Percentiles rank a stretch among this genome's conserved stretches.
These are phyloP conservation scores for Lasioglossum villosulum DNA, from an alignment of 2,888 invertebrate genomes.

Conservation along the genomic window DNA sequence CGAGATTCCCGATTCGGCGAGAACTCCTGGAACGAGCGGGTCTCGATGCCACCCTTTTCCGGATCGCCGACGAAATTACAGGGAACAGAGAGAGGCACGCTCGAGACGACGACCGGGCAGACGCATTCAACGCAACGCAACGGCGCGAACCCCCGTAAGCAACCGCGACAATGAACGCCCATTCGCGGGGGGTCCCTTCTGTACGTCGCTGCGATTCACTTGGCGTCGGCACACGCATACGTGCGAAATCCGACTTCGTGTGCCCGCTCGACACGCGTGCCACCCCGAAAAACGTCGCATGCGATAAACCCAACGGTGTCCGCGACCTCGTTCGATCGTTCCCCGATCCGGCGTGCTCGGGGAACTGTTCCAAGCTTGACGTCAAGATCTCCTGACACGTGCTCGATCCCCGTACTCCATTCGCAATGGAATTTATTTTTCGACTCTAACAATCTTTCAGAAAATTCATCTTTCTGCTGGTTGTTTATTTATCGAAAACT, in stretches of 20 bases:
- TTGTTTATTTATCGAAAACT: too few species aligned
- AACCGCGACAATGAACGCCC: slow-evolving; percentile 82
- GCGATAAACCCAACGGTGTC: slow-evolving; percentile 37
- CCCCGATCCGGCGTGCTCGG: background rate
- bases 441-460: background rate
- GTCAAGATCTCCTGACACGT: background rate
- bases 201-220: slow-evolving; percentile 74
- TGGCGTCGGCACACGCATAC: slow-evolving; percentile 67
- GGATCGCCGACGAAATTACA: slow-evolving; percentile 63
- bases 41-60: slow-evolving; percentile 43
- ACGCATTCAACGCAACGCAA: slow-evolving; percentile 62
- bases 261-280: slow-evolving; percentile 57
- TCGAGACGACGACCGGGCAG: slow-evolving; percentile 51
- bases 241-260: slow-evolving; percentile 64
- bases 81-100: slow-evolving; percentile 47
- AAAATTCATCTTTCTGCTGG: background rate
- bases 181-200: slow-evolving; percentile 80
- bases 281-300: slow-evolving; percentile 63
- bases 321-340: slow-evolving; percentile 20
- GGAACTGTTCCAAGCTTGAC: background rate
- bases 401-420: background rate
- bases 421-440: background rate
- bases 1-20: background rate
- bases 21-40: slow-evolving; percentile 1
- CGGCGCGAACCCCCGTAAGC: slow-evolving; percentile 77